phyloP scores from a whole-genome alignment of 2,113 vertebrate genomes.

The Reinhardtius hippoglossoides region DNA sequence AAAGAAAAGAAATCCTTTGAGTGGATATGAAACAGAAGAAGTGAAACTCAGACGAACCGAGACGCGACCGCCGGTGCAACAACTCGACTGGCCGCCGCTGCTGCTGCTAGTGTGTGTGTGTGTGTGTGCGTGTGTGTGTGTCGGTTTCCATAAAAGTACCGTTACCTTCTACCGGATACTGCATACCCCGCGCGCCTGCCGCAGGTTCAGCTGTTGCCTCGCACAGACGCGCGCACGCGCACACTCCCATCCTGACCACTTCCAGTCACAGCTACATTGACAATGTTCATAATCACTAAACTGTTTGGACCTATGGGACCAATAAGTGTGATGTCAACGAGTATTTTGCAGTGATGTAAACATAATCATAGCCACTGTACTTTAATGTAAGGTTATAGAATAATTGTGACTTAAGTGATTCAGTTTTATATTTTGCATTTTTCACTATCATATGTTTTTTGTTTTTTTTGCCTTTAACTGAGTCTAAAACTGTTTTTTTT shows the following conservation, averaged over 20 bases:
- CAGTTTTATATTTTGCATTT: too few species aligned
- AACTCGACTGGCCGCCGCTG: constrained; percentile 70
- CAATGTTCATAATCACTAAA: constrained; percentile 2
- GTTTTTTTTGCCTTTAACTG: too few species aligned
- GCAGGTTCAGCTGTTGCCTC: constrained; percentile 88
- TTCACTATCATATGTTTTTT: too few species aligned
- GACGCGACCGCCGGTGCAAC: constrained; percentile 56
- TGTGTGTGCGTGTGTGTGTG: constrained; percentile 5
- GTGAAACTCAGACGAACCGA: constrained; percentile 23
- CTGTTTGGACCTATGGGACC: background rate
- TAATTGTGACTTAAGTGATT: too few species aligned
- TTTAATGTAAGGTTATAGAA: too few species aligned
- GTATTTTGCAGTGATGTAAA: background rate
- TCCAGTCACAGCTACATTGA: constrained; percentile 53
- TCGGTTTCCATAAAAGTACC: constrained; percentile 93
- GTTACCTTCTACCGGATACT: constrained; percentile 84
- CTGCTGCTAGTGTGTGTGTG: constrained; percentile 26
- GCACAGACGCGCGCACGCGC: background rate
- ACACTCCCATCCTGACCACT: constrained; percentile 3
- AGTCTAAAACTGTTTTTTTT: too few species aligned
- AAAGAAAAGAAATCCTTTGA: constrained; percentile 30
- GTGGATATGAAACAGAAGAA: constrained; percentile 2
- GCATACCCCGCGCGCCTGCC: constrained; percentile 88
- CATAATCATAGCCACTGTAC: background rate
- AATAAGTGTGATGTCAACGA: background rate